Evolutionary conservation across 2,113 vertebrate genomes (phyloP).

Genomic region (Calcarius ornatus): DNA sequence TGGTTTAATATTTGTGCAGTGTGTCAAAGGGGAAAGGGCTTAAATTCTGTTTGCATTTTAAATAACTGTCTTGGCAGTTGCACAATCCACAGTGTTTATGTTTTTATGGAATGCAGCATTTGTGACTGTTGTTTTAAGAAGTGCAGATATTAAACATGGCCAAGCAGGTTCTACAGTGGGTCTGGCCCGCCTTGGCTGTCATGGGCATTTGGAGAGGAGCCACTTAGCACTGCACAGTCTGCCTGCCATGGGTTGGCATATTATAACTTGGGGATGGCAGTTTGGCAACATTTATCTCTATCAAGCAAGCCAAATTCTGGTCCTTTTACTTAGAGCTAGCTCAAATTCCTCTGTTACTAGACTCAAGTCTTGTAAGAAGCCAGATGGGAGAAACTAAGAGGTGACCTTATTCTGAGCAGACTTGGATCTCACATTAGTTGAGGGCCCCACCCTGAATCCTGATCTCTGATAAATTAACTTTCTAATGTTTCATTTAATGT

Average conservation of each 20-base stretch:
- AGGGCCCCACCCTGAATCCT: not conserved
- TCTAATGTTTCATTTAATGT: not conserved
- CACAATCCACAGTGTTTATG: not conserved
- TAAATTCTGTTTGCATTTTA: constrained; percentile 22
- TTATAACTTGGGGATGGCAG: not conserved
- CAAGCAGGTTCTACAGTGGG: not conserved
- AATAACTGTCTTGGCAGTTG: constrained; percentile 1
- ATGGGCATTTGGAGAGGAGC: not conserved
- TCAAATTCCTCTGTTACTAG: not conserved
- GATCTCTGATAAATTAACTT: constrained; percentile 33
- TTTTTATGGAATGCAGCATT: not conserved
- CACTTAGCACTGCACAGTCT: not conserved
- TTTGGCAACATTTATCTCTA: not conserved
- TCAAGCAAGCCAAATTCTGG: not conserved
- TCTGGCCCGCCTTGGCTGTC: not conserved
- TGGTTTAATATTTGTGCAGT: not conserved
- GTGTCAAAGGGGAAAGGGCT: not conserved
- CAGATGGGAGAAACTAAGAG: not conserved
- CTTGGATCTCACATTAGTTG: not conserved
- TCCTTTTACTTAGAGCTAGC: not conserved
- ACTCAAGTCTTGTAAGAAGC: not conserved
- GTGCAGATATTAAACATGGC: not conserved
- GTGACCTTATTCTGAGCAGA: not conserved
- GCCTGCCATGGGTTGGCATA: not conserved
- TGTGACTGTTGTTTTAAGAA: not conserved